Evolutionary conservation across 1,140 invertebrate species (phyloP).

Genomic region (Hycleus phaleratus): DNA sequence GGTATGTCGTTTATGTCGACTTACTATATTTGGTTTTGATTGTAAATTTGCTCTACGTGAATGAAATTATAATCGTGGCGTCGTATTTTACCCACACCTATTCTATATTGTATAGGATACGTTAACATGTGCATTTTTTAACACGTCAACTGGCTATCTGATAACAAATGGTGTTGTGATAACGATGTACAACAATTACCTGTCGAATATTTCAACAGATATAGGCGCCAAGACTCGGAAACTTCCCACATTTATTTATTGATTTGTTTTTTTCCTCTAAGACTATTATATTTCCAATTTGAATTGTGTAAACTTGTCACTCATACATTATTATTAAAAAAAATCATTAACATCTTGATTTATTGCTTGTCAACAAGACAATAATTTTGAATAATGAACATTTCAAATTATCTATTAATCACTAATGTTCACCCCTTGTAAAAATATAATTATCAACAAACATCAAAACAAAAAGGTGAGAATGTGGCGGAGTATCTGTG

Average conservation of each 20-base stretch:
- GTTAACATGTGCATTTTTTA: too few species aligned
- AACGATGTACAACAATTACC: too few species aligned
- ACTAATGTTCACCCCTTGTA: neutral
- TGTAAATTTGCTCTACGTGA: neutral
- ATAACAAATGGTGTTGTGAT: too few species aligned
- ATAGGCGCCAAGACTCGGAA: too few species aligned
- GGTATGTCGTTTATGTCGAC: neutral
- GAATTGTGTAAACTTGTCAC: too few species aligned
- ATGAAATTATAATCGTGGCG: neutral
- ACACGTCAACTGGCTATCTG: too few species aligned
- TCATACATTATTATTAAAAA: neutral
- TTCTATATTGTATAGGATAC: too few species aligned
- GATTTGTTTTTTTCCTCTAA: too few species aligned
- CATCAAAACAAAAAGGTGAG: neutral
- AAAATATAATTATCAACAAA: slow-evolving; percentile 3
- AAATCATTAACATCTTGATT: slow-evolving; percentile 6
- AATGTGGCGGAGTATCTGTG: neutral
- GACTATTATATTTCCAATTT: too few species aligned
- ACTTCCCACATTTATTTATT: too few species aligned
- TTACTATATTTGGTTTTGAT: neutral
- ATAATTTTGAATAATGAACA: slow-evolving; percentile 4
- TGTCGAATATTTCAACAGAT: too few species aligned
- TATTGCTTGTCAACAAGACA: slow-evolving; percentile 5
- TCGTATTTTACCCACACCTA: too few species aligned
- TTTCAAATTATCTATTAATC: slow-evolving; percentile 4